Conservation (phyloP, 2,797 vertebrate genomes). For the Coregonus ussuriensis region DNA sequence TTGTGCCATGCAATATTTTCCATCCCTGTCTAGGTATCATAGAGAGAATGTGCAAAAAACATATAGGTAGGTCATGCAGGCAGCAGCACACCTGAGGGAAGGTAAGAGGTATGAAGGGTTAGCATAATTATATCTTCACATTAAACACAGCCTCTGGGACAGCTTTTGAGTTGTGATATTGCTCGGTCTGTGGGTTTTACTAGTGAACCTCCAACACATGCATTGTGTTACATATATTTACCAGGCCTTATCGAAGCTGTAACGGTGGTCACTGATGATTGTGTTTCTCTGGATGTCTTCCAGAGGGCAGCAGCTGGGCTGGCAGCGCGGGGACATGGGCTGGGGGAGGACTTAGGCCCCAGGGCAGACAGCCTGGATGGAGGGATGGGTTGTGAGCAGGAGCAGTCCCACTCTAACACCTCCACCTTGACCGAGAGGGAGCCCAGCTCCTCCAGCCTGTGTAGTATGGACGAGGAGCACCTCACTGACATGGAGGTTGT, state of each 20-base stretch:
- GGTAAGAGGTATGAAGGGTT: too few relatives aligned
- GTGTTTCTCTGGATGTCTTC: neutral
- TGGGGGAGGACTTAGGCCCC: slow-evolving; percentile 28
- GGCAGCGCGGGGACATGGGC: slow-evolving; percentile 31
- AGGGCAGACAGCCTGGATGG: slow-evolving; percentile 75
- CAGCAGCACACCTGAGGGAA: too few relatives aligned
- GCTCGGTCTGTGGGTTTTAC: too few relatives aligned
- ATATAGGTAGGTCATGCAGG: too few relatives aligned
- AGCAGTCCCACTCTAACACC: slow-evolving; percentile 98
- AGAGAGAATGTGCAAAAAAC: too few relatives aligned
- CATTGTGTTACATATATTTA: neutral
- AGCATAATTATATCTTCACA: too few relatives aligned
- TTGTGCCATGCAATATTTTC: too few relatives aligned
- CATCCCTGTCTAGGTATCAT: too few relatives aligned
- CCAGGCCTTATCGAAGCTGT: neutral
- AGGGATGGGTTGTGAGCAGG: slow-evolving; percentile 74
- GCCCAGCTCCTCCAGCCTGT: slow-evolving; percentile 97
- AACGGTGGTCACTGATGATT: neutral
- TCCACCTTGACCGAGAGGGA: slow-evolving; percentile 96
- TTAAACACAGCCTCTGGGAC: too few relatives aligned
- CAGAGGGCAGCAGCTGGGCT: slow-evolving; percentile 91
- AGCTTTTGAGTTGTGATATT: too few relatives aligned
- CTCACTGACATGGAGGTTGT: slow-evolving; percentile 85
- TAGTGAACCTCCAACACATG: too few relatives aligned
- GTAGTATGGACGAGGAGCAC: slow-evolving; percentile 97